Evolutionary conservation across 1,140 invertebrate genomes (phyloP).

Genomic region (Sminthurinus signatus): DNA sequence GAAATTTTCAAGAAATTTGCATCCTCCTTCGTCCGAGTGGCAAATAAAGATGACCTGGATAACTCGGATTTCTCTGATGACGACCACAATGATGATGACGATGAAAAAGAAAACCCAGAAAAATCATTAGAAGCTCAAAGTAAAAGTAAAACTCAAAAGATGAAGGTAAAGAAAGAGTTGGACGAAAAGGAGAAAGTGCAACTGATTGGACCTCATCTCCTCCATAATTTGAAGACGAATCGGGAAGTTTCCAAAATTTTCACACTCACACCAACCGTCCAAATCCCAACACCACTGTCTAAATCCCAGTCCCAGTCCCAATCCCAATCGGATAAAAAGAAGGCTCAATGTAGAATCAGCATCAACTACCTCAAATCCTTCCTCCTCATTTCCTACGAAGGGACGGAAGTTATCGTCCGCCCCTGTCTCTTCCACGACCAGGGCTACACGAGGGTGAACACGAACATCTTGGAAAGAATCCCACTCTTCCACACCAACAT

Average conservation of each 20-base stretch:
- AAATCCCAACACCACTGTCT: no score
- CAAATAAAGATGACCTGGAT: background rate
- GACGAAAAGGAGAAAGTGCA: slow-evolving; percentile 26
- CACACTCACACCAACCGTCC: slow-evolving; percentile 16
- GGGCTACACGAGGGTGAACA: slow-evolving; percentile 26
- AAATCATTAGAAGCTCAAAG: no score
- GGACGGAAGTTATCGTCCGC: slow-evolving; percentile 22
- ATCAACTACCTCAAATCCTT: slow-evolving; percentile 30
- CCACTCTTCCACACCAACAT: slow-evolving; percentile 30
- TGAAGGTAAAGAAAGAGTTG: no score
- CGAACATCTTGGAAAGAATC: slow-evolving; percentile 30
- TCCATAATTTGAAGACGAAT: slow-evolving; percentile 21
- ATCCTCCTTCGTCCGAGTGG: slow-evolving; percentile 23
- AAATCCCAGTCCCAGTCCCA: no score
- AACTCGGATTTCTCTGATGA: background rate
- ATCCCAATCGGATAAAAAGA: background rate
- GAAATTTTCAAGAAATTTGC: slow-evolving; percentile 37
- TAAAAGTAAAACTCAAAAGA: no score
- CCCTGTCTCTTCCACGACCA: slow-evolving; percentile 24
- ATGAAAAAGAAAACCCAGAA: no score
- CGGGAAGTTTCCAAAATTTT: slow-evolving; percentile 32
- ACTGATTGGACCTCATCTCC: slow-evolving; percentile 36
- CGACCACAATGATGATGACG: background rate
- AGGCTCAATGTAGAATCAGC: slow-evolving; percentile 9
- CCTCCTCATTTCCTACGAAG: slow-evolving; percentile 20